Percentiles rank a stretch among this genome's conserved stretches.
phyloP scores from a whole-genome alignment of 2,797 vertebrate species.

The Emys orbicularis region DNA sequence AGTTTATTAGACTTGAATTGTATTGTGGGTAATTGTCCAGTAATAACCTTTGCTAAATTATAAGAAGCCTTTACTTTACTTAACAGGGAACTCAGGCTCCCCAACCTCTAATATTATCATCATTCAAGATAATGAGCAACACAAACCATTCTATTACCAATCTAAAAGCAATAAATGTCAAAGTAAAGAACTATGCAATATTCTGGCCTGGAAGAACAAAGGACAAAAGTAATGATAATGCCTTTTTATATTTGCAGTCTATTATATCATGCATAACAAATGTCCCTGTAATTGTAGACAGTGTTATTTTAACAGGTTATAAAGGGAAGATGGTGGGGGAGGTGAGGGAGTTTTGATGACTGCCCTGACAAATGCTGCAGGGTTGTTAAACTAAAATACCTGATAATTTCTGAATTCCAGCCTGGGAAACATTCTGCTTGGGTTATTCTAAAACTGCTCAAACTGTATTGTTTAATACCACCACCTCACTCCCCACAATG shows the following conservation, averaged over 20 bases:
- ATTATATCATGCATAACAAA: constrained; percentile 84
- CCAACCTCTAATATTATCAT: constrained; percentile 83
- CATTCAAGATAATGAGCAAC: constrained; percentile 85
- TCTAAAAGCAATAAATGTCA: constrained; percentile 86
- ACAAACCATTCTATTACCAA: constrained; percentile 85
- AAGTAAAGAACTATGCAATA: constrained; percentile 86
- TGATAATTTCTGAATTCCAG: constrained; percentile 5
- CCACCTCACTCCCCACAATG: background rate
- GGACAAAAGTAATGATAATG: constrained; percentile 84
- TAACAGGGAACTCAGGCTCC: constrained; percentile 78
- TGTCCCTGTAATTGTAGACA: constrained; percentile 75
- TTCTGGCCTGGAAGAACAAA: constrained; percentile 82
- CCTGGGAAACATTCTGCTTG: constrained; percentile 4
- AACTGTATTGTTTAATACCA: background rate
- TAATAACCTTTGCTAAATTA: constrained; percentile 84
- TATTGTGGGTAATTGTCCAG: constrained; percentile 83
- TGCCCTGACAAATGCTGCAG: constrained; percentile 49
- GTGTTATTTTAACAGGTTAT: constrained; percentile 80
- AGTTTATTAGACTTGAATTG: constrained; percentile 81
- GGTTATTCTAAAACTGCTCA: background rate
- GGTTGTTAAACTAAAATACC: constrained; percentile 26
- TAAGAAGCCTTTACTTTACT: constrained; percentile 79
- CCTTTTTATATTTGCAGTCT: constrained; percentile 82
- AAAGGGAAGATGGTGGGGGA: constrained; percentile 41
- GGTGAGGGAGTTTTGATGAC: constrained; percentile 26